phyloP scores from a whole-genome alignment of 2,888 invertebrate genomes.

The Lomographa bimaculata region DNA sequence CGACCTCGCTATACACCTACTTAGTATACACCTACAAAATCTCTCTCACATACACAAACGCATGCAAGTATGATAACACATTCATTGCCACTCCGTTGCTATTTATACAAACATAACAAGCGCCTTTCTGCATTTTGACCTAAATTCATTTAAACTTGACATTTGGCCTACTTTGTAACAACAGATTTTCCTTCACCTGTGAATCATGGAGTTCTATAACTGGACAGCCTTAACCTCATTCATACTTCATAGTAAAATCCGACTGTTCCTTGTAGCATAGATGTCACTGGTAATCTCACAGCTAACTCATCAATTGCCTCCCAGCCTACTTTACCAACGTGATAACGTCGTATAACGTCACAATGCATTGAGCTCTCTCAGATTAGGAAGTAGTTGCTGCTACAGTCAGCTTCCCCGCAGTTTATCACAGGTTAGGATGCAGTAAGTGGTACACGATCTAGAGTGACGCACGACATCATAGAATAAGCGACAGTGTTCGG shows the following conservation, averaged over 20 bases:
- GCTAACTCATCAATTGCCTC: too few species aligned
- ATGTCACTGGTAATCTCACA: too few species aligned
- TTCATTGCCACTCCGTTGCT: too few species aligned
- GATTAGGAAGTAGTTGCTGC: too few species aligned
- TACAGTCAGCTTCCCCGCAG: too few species aligned
- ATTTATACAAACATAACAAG: not conserved
- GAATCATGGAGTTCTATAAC: slow-evolving; percentile 11
- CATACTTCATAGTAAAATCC: not conserved
- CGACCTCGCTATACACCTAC: too few species aligned
- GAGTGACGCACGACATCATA: slow-evolving; percentile 24
- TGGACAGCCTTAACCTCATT: slow-evolving; percentile 11
- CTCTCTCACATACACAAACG: too few species aligned
- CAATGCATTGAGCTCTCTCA: too few species aligned
- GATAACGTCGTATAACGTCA: too few species aligned
- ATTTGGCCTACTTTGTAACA: slow-evolving; percentile 2
- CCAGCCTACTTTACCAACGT: too few species aligned
- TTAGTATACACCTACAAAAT: too few species aligned
- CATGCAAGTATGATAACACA: too few species aligned
- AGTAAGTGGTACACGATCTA: not conserved
- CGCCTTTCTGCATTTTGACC: not conserved
- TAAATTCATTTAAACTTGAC: slow-evolving; percentile 2
- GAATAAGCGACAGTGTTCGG: slow-evolving; percentile 18
- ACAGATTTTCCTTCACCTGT: slow-evolving; percentile 3
- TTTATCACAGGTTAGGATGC: not conserved
- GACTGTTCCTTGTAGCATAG: slow-evolving; percentile 5